Percentiles rank a stretch among this genome's conserved stretches.
These are phyloP conservation scores for Pristionchus arcanus DNA, from an alignment of 2,888 invertebrate genomes.

Conservation along the genomic window DNA sequence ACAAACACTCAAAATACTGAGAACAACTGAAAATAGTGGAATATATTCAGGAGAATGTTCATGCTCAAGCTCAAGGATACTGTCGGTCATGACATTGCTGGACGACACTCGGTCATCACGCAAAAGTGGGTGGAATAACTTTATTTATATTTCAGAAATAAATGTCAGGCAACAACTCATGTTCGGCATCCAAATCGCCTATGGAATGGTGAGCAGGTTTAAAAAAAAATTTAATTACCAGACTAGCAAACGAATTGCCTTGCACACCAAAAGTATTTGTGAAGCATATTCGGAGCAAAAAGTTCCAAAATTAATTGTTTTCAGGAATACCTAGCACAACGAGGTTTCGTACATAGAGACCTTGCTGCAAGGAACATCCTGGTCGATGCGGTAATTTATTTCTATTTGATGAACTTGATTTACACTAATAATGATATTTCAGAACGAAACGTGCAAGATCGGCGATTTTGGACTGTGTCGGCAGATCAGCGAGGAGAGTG, in stretches of 20 bases:
- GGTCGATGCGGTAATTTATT: constrained; percentile 69
- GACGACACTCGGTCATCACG: constrained; percentile 58
- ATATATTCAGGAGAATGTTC: not conserved
- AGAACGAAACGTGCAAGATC: constrained; percentile 49
- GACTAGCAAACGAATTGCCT: no score
- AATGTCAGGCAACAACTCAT: constrained; percentile 72
- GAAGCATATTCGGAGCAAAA: no score
- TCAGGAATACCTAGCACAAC: constrained; percentile 78
- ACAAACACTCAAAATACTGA: no score
- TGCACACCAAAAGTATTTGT: no score
- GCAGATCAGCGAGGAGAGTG: not conserved
- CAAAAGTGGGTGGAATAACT: no score
- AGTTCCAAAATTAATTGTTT: constrained; percentile 31
- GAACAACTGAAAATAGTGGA: not conserved
- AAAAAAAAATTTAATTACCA: no score
- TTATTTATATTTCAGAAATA: not conserved
- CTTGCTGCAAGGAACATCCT: constrained; percentile 79
- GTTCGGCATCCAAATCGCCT: constrained; percentile 75
- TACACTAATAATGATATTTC: not conserved
- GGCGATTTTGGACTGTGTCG: constrained; percentile 43
- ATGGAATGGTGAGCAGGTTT: constrained; percentile 3
- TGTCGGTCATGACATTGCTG: not conserved
- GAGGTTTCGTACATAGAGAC: constrained; percentile 78
- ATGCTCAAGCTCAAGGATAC: constrained; percentile 38
- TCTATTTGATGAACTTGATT: not conserved